Conservation (phyloP, 2,797 vertebrate genomes). For the Nyctibius grandis region DNA sequence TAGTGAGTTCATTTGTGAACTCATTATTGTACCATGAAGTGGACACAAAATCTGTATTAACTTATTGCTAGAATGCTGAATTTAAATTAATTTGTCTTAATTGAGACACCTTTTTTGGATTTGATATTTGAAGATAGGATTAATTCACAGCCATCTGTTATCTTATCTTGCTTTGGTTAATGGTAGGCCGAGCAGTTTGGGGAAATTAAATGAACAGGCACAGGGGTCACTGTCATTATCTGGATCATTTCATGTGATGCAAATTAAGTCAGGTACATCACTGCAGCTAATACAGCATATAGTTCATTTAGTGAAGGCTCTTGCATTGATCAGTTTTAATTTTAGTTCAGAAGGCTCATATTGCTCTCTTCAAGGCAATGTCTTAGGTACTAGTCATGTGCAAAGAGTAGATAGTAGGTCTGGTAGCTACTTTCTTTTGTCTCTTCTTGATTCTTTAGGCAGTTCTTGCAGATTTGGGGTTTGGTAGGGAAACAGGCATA, state of each 20-base stretch:
- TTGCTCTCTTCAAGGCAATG: neutral
- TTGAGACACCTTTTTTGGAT: constrained; percentile 18
- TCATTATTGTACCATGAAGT: neutral
- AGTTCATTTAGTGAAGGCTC: neutral
- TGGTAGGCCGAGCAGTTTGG: constrained; percentile 39
- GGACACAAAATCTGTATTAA: neutral
- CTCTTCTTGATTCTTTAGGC: neutral
- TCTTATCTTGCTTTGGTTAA: constrained; percentile 3
- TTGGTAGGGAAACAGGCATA: neutral
- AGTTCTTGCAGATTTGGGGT: neutral
- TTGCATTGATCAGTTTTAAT: neutral
- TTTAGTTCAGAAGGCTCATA: neutral
- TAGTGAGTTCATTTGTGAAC: neutral
- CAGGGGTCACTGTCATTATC: constrained; percentile 25
- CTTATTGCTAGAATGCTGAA: neutral
- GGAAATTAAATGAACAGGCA: constrained; percentile 23
- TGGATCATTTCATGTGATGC: constrained; percentile 20
- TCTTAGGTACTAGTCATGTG: neutral
- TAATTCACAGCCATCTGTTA: constrained; percentile 40
- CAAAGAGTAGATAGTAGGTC: neutral
- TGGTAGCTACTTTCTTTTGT: neutral
- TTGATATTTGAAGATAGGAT: constrained; percentile 35
- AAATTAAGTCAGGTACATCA: constrained; percentile 29
- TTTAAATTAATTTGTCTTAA: constrained; percentile 44
- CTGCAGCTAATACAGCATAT: neutral